These are phyloP conservation scores for Ceratina australensis DNA, from an alignment of 1,140 invertebrate species.

Conservation along the genomic window DNA sequence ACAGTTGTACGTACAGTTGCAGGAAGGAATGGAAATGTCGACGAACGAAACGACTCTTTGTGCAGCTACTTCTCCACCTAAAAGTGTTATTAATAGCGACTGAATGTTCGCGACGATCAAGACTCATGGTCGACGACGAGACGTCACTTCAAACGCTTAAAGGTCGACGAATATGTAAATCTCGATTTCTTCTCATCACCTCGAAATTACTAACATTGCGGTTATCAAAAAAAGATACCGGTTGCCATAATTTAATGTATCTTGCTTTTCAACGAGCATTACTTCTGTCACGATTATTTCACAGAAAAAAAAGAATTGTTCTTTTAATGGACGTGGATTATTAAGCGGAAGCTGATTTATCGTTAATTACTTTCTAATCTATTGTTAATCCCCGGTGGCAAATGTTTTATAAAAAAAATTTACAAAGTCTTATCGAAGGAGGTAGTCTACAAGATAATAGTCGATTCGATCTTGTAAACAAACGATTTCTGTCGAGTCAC, in stretches of 20 bases:
- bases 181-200: neutral
- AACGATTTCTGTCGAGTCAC: neutral
- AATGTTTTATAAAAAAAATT: too few species aligned
- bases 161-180: neutral
- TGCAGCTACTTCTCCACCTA: neutral
- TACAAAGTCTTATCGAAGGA: too few species aligned
- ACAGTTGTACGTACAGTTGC: neutral
- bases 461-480: too few species aligned
- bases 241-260: neutral
- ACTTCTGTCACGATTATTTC: neutral
- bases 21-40: neutral
- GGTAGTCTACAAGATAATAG: too few species aligned
- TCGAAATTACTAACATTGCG: neutral
- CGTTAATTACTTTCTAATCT: too few species aligned
- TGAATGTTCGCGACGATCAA: neutral
- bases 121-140: neutral
- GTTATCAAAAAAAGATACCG: neutral
- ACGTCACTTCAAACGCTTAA: slow-evolving; percentile 2
- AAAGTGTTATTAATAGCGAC: neutral
- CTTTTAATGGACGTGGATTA: too few species aligned
- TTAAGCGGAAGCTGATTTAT: too few species aligned
- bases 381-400: too few species aligned
- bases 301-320: too few species aligned
- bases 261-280: neutral
- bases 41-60: neutral